Percentiles rank a stretch among this genome's conserved stretches.
Conservation (phyloP, 2,113 vertebrate species). For the Galeopterus variegatus region DNA sequence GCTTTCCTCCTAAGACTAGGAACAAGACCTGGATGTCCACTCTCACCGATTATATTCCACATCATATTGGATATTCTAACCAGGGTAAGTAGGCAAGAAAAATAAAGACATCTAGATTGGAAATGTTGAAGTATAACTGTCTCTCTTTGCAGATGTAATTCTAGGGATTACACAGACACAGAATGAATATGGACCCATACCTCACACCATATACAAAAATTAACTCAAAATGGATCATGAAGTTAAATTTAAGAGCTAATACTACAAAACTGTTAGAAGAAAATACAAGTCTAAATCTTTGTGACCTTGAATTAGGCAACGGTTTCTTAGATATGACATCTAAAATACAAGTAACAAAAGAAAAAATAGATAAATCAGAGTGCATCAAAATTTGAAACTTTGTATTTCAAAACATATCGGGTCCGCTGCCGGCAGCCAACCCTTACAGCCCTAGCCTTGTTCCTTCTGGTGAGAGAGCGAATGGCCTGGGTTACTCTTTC, state of each 20-base stretch:
- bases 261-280: constrained; percentile 7
- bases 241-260: not conserved
- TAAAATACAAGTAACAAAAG: not conserved
- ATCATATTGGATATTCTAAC: not conserved
- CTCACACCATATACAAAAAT: not conserved
- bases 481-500: too few species aligned
- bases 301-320: not conserved
- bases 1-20: not conserved
- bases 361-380: not conserved
- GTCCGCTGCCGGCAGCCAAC: too few species aligned
- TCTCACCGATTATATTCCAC: not conserved
- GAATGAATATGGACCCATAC: not conserved
- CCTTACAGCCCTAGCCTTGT: too few species aligned
- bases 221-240: not conserved
- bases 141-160: not conserved
- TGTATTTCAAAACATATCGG: constrained; percentile 55
- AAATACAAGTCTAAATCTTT: not conserved
- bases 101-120: not conserved
- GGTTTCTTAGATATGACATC: not conserved
- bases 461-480: too few species aligned
- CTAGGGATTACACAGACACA: not conserved
- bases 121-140: not conserved
- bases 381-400: constrained; percentile 7
- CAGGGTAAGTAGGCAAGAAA: not conserved
- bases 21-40: not conserved